Percentiles rank a stretch among this genome's conserved stretches.
Conservation (phyloP, 2,113 vertebrate genomes). For the Elanus axillaris region DNA sequence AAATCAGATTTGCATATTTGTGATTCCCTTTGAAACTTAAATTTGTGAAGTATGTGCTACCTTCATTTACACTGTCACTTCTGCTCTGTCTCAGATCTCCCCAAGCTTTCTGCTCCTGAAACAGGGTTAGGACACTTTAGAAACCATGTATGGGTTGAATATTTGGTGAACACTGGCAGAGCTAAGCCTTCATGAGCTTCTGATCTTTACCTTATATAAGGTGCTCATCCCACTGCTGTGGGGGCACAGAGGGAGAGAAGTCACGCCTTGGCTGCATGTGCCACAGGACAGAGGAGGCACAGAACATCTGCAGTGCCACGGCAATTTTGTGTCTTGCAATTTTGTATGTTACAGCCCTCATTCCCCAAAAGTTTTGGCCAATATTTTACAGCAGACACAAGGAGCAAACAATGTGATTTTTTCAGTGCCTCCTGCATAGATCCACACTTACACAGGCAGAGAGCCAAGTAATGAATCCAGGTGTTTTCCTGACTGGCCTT, state of each 20-base stretch:
- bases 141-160: accelerated
- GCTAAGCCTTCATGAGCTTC: neutral
- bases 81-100: neutral
- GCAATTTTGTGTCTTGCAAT: neutral
- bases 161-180: neutral
- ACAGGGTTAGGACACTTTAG: neutral
- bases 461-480: neutral
- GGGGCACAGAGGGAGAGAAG: neutral
- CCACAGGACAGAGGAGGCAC: neutral
- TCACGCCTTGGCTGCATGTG: accelerated
- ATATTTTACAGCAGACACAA: neutral
- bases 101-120: neutral
- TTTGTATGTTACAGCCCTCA: neutral
- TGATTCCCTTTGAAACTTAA: neutral
- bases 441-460: neutral
- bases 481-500: neutral
- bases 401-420: neutral
- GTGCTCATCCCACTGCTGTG: neutral
- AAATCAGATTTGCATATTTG: neutral
- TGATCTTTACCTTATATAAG: neutral
- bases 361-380: neutral
- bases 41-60: neutral
- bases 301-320: neutral
- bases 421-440: neutral
- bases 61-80: neutral